A percentile compares a stretch with the other conserved stretches of the same genome.
These are phyloP conservation scores for Trochalopteron elliotii DNA, from an alignment of 2,113 vertebrate genomes.

Conservation along the genomic window DNA sequence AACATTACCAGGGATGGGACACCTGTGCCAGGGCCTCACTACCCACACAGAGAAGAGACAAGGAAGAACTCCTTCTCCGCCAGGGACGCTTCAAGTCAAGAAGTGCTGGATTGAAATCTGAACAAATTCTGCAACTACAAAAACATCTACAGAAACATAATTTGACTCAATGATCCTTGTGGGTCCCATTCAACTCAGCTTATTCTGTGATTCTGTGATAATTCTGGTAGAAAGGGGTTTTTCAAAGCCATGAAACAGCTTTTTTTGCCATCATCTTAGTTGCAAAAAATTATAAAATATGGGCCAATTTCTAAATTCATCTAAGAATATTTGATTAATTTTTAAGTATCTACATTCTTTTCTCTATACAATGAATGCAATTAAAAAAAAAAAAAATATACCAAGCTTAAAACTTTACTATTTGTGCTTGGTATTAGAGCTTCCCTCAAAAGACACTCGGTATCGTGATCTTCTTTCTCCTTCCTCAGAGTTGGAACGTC, in stretches of 20 bases:
- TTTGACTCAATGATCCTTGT: neutral
- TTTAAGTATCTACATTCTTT: neutral
- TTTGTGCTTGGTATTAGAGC: neutral
- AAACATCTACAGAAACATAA: neutral
- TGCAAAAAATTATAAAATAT: neutral
- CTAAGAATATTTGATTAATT: neutral
- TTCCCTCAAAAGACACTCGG: neutral
- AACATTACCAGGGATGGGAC: neutral
- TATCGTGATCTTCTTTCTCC: neutral
- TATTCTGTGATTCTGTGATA: neutral
- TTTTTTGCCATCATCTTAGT: neutral
- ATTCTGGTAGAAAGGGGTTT: neutral
- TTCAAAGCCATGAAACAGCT: neutral
- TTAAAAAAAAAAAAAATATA: too few relatives aligned
- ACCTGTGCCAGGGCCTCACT: neutral
- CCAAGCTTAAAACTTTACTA: neutral
- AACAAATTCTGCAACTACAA: neutral
- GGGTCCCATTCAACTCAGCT: neutral
- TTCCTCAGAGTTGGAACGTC: fast-evolving
- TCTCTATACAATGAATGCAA: neutral
- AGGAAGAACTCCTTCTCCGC: neutral
- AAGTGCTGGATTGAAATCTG: neutral
- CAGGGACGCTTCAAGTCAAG: neutral
- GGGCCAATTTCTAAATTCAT: neutral
- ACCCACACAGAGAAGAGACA: neutral